Conservation (phyloP, 1,140 invertebrate genomes). For the Sycophila sp. region DNA sequence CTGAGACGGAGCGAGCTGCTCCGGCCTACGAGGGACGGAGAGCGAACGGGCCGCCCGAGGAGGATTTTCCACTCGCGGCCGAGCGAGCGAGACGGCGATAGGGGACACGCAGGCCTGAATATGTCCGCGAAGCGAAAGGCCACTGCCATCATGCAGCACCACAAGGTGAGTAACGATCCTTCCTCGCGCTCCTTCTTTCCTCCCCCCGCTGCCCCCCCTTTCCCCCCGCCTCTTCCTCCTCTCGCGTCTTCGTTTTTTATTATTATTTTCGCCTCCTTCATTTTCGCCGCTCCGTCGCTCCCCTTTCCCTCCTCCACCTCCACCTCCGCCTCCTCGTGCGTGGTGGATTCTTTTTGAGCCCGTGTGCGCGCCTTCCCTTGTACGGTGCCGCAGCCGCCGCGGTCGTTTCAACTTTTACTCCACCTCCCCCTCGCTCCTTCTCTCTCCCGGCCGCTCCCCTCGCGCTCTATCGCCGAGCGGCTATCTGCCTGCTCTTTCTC, state of each 20-base stretch:
- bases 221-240: background rate
- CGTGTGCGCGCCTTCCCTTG: constrained; percentile 45
- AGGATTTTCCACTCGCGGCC: constrained; percentile 49
- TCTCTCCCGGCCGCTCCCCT: constrained; percentile 1
- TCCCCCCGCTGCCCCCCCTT: background rate
- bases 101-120: constrained; percentile 58
- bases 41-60: constrained; percentile 22
- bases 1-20: background rate
- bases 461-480: constrained; percentile 3
- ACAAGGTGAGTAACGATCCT: constrained; percentile 66
- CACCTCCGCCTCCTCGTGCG: constrained; percentile 14
- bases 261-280: background rate
- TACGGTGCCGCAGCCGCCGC: constrained; percentile 39
- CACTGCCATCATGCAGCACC: constrained; percentile 71
- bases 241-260: too few relatives aligned
- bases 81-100: constrained; percentile 46
- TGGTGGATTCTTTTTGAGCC: constrained; percentile 18
- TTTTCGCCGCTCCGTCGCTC: constrained; percentile 9
- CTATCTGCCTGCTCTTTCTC: constrained; percentile 35
- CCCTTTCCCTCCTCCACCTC: background rate
- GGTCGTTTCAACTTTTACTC: constrained; percentile 38
- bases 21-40: too few relatives aligned
- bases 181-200: constrained; percentile 38
- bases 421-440: constrained; percentile 18
- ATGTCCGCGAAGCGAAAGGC: constrained; percentile 72